Percentiles rank a stretch among this genome's conserved stretches.
Evolutionary conservation across 2,113 vertebrate species (phyloP).

Genomic region (Pardalotus punctatus): DNA sequence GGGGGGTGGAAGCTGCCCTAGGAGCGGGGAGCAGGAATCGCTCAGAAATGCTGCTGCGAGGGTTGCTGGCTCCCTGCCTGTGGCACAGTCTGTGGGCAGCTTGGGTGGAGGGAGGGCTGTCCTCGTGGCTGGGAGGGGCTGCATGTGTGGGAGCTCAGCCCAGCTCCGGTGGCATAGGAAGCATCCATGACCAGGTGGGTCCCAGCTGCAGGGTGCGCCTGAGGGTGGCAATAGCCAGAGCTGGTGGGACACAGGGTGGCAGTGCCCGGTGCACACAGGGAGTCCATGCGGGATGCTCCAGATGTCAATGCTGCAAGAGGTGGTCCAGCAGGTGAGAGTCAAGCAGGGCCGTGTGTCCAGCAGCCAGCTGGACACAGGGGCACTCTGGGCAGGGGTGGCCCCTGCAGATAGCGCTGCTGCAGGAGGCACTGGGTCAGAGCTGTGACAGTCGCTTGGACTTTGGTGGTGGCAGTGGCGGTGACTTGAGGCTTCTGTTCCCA

Average conservation of each 20-base stretch:
- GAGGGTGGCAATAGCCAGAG: not conserved
- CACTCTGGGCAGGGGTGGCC: accelerated
- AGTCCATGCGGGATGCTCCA: not conserved
- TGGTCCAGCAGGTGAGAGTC: not conserved
- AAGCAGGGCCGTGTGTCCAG: not conserved
- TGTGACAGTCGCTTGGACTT: not conserved
- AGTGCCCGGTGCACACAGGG: no score
- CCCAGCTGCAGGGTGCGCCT: not conserved
- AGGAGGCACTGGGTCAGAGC: not conserved
- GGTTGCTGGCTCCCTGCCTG: accelerated
- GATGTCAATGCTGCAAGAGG: not conserved
- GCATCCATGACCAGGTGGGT: not conserved
- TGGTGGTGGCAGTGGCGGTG: not conserved
- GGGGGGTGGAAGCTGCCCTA: not conserved
- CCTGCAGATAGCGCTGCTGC: not conserved
- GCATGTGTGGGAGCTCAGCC: not conserved
- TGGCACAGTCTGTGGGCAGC: accelerated
- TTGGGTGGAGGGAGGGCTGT: accelerated
- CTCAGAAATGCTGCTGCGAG: accelerated
- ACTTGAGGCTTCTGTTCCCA: not conserved
- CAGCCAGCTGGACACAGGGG: not conserved
- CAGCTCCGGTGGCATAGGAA: accelerated
- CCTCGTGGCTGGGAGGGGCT: not conserved
- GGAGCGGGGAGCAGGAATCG: not conserved
- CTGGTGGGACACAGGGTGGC: not conserved